phyloP scores from a whole-genome alignment of 2,797 vertebrate genomes.

The Nothura maculosa region DNA sequence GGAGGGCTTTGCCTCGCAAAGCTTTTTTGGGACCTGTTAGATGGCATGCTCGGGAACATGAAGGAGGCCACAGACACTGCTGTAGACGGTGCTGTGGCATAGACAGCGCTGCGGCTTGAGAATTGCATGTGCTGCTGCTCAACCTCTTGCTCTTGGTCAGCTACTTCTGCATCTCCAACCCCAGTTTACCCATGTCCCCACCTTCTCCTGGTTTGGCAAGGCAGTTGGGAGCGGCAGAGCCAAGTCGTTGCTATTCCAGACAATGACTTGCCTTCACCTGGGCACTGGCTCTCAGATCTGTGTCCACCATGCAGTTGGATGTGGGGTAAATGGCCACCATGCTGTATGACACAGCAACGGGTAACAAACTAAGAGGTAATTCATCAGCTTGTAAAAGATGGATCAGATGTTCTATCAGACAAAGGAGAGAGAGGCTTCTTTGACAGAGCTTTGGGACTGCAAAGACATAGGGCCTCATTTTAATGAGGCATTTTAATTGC shows the following conservation, averaged over 20 bases:
- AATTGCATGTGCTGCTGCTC: neutral
- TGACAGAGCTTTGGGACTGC: neutral
- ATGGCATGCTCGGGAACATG: neutral
- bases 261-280: fast-evolving
- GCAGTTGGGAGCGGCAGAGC: fast-evolving
- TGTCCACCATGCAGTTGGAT: fast-evolving
- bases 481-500: neutral
- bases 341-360: neutral
- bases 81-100: neutral
- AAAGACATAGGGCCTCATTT: neutral
- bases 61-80: fast-evolving
- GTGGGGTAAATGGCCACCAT: neutral
- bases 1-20: neutral
- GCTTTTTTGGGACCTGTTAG: fast-evolving
- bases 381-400: neutral
- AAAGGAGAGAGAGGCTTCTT: neutral
- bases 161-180: neutral
- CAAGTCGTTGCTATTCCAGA: neutral
- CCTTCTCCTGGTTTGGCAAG: fast-evolving
- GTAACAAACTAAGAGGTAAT: neutral
- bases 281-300: neutral
- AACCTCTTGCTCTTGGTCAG: neutral
- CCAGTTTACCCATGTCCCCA: neutral
- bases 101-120: neutral
- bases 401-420: neutral